Evolutionary conservation across 2,113 vertebrate genomes (phyloP), one percentile per base, ranked within the genome.

Genomic region (Neodontobutis hainanensis): DNA sequence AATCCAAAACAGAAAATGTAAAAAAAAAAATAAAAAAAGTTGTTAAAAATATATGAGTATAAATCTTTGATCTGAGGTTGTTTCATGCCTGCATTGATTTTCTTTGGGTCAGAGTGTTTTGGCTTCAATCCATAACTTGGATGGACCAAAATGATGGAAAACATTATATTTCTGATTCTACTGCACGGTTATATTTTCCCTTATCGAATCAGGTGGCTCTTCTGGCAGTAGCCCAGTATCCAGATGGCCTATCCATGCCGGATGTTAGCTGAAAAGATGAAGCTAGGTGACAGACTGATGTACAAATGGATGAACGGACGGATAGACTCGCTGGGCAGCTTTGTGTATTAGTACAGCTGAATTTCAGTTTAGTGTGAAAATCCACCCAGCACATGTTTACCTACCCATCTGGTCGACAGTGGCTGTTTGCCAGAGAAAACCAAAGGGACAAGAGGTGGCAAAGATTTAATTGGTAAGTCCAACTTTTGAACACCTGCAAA

Each of bases 321-420:
- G 36, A 49, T n/a, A 16, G n/a, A 7, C 2, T 38, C 34, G 32
- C 32, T 49, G 11, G 45, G n/a, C 4, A 38, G n/a, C 47, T 12
- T 4, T 47, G 27, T 9, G 10, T 5, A 36, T 0, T 66, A 38
- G 68, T 46, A 65, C 32, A 46, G 38, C 10, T 68, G 42, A 75
- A 69, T 69, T 50, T 65, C 62, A 47, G 15, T 59, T 73, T 19
- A 70, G 62, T 68, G 68, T 67, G 62, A 80, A 55, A 78, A 82
- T 70, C 58, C 62, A 60, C 50, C 68, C 55, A 66, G 75, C 44
- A 53, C 57, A 68, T 49, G 60, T 85, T 83, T 75, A 67, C 55
- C n/a, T 38, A 58, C 53, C 70, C 56, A 75, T 56, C 78, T 59
- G 40, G 78, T 62, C 15, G 34, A 52, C 40, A 42, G 43, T 63